Conservation (phyloP, 2,797 vertebrate species). For the Euthynnus affinis region DNA sequence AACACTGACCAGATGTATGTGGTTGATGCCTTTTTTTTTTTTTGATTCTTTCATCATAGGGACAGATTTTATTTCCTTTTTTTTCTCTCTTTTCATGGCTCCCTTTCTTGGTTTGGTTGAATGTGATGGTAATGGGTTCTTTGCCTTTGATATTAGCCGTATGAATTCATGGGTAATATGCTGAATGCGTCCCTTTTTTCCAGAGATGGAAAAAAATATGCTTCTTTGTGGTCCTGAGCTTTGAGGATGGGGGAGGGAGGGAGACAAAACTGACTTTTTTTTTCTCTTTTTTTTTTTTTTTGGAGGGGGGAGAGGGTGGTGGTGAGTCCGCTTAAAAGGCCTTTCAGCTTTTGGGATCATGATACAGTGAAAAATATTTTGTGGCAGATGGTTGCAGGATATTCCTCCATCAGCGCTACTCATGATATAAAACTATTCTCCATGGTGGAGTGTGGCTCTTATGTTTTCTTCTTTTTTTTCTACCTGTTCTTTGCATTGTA, state of each 20-base stretch:
- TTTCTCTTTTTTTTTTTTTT: too few relatives aligned
- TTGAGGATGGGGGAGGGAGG: conserved; percentile 77
- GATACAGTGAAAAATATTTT: conserved; percentile 64
- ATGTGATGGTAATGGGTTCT: conserved; percentile 65
- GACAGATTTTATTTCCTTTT: conserved; percentile 78
- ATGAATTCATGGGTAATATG: conserved; percentile 84
- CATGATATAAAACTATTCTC: conserved; percentile 62
- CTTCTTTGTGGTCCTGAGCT: conserved; percentile 84
- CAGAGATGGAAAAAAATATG: conserved; percentile 70
- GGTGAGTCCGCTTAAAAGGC: conserved; percentile 71
- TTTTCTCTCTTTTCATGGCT: conserved; percentile 78
- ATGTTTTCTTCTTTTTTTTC: conserved; percentile 54
- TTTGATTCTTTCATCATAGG: conserved; percentile 85
- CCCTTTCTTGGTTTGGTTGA: conserved; percentile 87
- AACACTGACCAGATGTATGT: conserved; percentile 84
- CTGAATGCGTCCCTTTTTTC: conserved; percentile 84
- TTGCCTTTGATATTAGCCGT: conserved; percentile 88
- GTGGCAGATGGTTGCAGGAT: conserved; percentile 66
- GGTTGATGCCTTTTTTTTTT: conserved; percentile 87
- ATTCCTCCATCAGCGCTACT: conserved; percentile 56
- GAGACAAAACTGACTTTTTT: conserved; percentile 12
- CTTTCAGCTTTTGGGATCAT: conserved; percentile 61
- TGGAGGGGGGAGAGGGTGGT: conserved; percentile 70
- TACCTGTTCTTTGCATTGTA: conserved; percentile 59
- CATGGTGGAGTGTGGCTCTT: conserved; percentile 57